These are phyloP conservation scores for Sebastes matsubarae DNA, from an alignment of 2,797 vertebrate species.

Conservation along the genomic window DNA sequence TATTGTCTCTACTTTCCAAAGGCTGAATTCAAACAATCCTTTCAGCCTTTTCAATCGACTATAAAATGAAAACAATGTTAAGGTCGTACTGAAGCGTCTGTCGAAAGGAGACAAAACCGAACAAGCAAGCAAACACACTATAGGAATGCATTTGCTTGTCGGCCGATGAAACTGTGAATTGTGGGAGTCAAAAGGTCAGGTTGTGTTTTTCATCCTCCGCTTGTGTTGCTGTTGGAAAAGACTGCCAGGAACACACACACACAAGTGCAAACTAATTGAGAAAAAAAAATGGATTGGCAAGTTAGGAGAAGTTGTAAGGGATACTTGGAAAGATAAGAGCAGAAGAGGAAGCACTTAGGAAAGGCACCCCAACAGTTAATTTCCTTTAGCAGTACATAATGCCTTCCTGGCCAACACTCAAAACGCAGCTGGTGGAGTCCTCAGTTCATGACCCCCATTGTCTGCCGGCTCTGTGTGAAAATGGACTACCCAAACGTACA, in stretches of 20 bases:
- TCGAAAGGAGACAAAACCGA: slow-evolving; percentile 8
- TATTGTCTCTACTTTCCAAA: neutral
- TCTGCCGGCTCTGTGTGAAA: slow-evolving; percentile 33
- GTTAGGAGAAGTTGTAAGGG: slow-evolving; percentile 51
- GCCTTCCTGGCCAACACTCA: slow-evolving; percentile 41
- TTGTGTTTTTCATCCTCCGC: slow-evolving; percentile 26
- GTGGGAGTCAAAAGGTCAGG: slow-evolving; percentile 43
- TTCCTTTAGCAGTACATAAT: slow-evolving; percentile 54
- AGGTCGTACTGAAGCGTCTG: neutral
- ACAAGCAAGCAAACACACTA: slow-evolving; percentile 3
- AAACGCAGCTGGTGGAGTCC: slow-evolving; percentile 29
- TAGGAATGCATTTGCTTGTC: slow-evolving; percentile 31
- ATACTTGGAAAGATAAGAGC: slow-evolving; percentile 58
- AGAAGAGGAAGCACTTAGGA: slow-evolving; percentile 63
- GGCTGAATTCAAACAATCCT: neutral
- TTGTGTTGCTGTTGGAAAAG: slow-evolving; percentile 25
- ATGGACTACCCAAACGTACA: slow-evolving; percentile 24
- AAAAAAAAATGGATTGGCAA: slow-evolving; percentile 33
- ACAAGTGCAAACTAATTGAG: slow-evolving; percentile 24
- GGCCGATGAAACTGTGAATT: slow-evolving; percentile 31
- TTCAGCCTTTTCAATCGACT: neutral
- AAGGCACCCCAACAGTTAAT: slow-evolving; percentile 53
- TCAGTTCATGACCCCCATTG: slow-evolving; percentile 50
- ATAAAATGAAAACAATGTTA: slow-evolving; percentile 3
- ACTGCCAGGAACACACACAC: slow-evolving; percentile 19